Percentiles rank a stretch among this genome's conserved stretches.
phyloP scores from a whole-genome alignment of 2,888 invertebrate genomes.

The Copidosoma aretas region DNA sequence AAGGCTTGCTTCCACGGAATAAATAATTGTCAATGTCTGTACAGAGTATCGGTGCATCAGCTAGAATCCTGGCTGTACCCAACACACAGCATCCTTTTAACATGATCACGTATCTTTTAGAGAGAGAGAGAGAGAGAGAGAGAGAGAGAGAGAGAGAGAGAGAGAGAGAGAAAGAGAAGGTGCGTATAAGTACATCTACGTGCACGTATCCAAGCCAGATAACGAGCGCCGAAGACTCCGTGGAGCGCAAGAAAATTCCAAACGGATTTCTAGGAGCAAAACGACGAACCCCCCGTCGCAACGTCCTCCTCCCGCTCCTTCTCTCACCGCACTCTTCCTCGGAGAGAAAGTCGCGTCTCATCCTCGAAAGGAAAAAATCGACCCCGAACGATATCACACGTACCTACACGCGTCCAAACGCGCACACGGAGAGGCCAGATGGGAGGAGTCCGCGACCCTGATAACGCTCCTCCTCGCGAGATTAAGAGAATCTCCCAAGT shows the following conservation, averaged over 20 bases:
- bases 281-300: neutral
- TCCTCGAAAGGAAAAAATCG: neutral
- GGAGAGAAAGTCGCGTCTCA: too few relatives aligned
- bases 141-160: too few relatives aligned
- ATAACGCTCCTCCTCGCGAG: constrained; percentile 7
- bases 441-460: neutral
- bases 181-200: too few relatives aligned
- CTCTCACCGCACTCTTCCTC: too few relatives aligned
- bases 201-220: too few relatives aligned
- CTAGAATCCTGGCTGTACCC: neutral
- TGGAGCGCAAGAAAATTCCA: constrained; percentile 28
- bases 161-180: too few relatives aligned
- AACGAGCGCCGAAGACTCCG: constrained; percentile 5
- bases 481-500: neutral
- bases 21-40: constrained; percentile 16
- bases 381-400: neutral
- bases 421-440: neutral
- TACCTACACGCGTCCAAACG: too few relatives aligned
- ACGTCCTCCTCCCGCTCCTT: too few relatives aligned
- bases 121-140: too few relatives aligned
- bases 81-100: too few relatives aligned
- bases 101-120: too few relatives aligned
- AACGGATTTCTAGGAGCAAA: constrained; percentile 24
- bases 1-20: constrained; percentile 1
- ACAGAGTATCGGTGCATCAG: neutral